phyloP scores from a whole-genome alignment of 2,888 invertebrate genomes.

The Ditylenchus weischeri region DNA sequence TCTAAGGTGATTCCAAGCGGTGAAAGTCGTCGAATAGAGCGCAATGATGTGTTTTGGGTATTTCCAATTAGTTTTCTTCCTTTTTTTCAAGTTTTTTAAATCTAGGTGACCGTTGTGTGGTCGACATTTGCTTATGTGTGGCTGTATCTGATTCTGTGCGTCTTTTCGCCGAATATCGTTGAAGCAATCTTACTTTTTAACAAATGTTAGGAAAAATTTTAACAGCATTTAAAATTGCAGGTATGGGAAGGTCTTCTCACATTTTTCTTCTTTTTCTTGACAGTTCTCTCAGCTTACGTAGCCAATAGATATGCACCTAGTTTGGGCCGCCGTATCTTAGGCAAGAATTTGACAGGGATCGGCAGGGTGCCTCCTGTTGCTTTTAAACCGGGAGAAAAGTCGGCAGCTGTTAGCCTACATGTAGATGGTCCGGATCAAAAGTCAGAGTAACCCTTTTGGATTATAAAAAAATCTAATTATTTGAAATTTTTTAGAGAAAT shows the following conservation, averaged over 20 bases:
- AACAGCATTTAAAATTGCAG: constrained; percentile 17
- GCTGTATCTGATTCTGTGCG: constrained; percentile 88
- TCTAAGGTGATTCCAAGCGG: constrained; percentile 62
- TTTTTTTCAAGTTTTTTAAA: not conserved
- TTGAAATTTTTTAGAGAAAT: constrained; percentile 11
- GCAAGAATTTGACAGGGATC: constrained; percentile 6
- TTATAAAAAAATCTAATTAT: not conserved
- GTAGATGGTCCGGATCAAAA: not conserved
- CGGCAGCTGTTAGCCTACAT: not conserved
- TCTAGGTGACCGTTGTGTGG: constrained; percentile 90
- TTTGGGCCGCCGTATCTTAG: constrained; percentile 43
- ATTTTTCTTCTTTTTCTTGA: constrained; percentile 90
- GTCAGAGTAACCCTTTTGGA: not conserved
- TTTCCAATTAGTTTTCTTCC: not conserved
- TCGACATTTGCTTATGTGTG: constrained; percentile 97
- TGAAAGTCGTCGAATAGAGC: constrained; percentile 54
- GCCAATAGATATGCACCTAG: constrained; percentile 70
- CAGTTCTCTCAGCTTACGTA: constrained; percentile 91
- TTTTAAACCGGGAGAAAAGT: too few relatives aligned
- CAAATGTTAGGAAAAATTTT: too few relatives aligned
- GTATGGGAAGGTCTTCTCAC: constrained; percentile 70
- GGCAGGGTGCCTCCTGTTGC: not conserved
- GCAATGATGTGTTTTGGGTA: constrained; percentile 75
- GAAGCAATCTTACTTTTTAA: constrained; percentile 33
- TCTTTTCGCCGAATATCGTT: constrained; percentile 64